Percentiles rank a stretch among this genome's conserved stretches.
Conservation (phyloP, 2,113 vertebrate genomes). For the Phrynosoma blainvillii region DNA sequence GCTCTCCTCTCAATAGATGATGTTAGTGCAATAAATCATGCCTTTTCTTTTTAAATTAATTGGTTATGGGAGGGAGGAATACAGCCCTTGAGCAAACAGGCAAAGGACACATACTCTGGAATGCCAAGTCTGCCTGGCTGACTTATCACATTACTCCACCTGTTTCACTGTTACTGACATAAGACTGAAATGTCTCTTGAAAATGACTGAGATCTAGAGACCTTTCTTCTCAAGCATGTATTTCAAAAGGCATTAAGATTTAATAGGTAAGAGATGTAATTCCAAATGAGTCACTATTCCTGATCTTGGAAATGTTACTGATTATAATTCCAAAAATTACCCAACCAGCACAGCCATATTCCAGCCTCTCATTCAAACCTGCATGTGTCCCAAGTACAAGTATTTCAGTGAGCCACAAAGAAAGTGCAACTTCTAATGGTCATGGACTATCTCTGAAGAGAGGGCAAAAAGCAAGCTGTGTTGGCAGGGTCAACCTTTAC, state of each 20-base stretch:
- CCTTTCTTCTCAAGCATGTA: neutral
- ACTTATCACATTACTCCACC: neutral
- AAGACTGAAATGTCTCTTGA: neutral
- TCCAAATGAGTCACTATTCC: neutral
- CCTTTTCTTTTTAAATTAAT: neutral
- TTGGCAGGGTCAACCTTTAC: too few relatives aligned
- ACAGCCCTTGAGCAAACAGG: neutral
- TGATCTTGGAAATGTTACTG: neutral
- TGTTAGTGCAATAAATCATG: neutral
- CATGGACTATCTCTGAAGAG: too few relatives aligned
- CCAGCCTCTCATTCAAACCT: neutral
- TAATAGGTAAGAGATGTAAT: neutral
- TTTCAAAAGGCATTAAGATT: neutral
- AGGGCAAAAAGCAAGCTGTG: too few relatives aligned
- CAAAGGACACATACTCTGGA: slow-evolving; percentile 12
- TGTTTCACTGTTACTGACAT: neutral
- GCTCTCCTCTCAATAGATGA: slow-evolving; percentile 4
- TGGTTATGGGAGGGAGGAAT: slow-evolving; percentile 18
- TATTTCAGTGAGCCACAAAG: neutral
- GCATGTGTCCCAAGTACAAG: neutral
- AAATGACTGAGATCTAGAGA: neutral
- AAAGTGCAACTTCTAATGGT: neutral
- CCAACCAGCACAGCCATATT: too few relatives aligned
- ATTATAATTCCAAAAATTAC: too few relatives aligned
- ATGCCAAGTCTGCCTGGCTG: neutral